A percentile compares a stretch with the other conserved stretches of the same genome.
Evolutionary conservation across 1,140 invertebrate genomes (phyloP).

Genomic region (Rhizoglyphus robini): DNA sequence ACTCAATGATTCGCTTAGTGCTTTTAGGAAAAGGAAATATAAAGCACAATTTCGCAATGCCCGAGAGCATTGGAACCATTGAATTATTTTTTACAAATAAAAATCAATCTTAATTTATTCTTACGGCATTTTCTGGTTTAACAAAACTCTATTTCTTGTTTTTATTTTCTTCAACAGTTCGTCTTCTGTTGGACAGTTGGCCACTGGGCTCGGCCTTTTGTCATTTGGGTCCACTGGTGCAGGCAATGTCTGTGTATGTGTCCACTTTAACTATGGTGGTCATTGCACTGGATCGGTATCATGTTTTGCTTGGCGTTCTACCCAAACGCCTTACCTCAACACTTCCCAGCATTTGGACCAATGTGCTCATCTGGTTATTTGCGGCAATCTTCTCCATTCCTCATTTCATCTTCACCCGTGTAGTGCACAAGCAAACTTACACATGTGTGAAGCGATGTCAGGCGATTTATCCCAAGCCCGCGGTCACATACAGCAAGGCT

Average conservation of each 20-base stretch:
- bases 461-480: too few species aligned
- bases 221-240: conserved; percentile 37
- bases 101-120: too few species aligned
- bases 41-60: too few species aligned
- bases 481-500: too few species aligned
- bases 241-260: conserved; percentile 31
- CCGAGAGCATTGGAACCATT: too few species aligned
- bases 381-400: conserved; percentile 73
- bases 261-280: conserved; percentile 41
- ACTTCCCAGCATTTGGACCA: conserved; percentile 38
- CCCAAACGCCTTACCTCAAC: conserved; percentile 31
- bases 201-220: conserved; percentile 38
- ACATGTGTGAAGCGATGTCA: neutral
- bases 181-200: conserved; percentile 34
- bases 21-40: too few species aligned
- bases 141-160: too few species aligned
- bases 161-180: too few species aligned
- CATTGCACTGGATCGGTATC: conserved; percentile 41
- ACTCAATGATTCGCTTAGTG: too few species aligned
- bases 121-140: too few species aligned
- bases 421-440: conserved; percentile 9
- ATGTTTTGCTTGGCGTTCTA: conserved; percentile 39
- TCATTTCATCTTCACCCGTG: conserved; percentile 60
- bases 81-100: too few species aligned
- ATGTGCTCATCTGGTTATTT: conserved; percentile 75